Base-by-base conservation (phyloP, 2,888 invertebrate species). In the Caenorhabditis parvicauda region DNA sequence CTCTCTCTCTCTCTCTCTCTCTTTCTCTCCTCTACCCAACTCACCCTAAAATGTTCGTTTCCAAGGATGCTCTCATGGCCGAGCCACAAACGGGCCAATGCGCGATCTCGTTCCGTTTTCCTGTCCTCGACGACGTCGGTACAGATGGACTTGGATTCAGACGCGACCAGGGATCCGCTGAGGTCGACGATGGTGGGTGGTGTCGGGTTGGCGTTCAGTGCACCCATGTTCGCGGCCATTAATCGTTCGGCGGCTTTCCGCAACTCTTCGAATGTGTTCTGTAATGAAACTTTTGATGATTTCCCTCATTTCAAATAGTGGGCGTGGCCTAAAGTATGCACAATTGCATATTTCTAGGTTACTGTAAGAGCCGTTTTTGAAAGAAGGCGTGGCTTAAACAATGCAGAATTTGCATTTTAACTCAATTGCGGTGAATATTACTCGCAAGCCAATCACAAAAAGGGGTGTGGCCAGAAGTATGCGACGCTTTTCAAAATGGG, bases 61-160 rank as follows among this genome's bases (percentile, higher is more conserved):
- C 9, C 32, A 22, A 19, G 21, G 32, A 22, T 47, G 14, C 9
- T 12, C 7, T 29, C 28, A 2, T 12, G 32, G 1, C 25, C 25
- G 2, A 17, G 41, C 1, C 19, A 9, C 19, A 12, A 32, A 9
- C 61, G 55, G 19, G 69, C 69, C 12, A 69, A 54, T 7, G 69
- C 69, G 17, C 56, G 54, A 37, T 69, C 69, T 28, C 69, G 45
- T 24, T 69, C 69, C 9, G 38, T 47, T 48, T 69, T 69, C 37
- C 65, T 49, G 38, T 68, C 68, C 28, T 69, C 69, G 3, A 35
- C 28, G 32, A 6, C 50, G 28, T 61, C 64, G 1, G 65, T 61
- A 19, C 65, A 66, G 3, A 59, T 59, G 1, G 69, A 66, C 27
- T 69, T 69, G 2, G 67, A 55, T 35, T 69, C 64, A 2, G 59